Conservation (phyloP, 2,113 vertebrate species). For the Chascanopsetta lugubris region DNA sequence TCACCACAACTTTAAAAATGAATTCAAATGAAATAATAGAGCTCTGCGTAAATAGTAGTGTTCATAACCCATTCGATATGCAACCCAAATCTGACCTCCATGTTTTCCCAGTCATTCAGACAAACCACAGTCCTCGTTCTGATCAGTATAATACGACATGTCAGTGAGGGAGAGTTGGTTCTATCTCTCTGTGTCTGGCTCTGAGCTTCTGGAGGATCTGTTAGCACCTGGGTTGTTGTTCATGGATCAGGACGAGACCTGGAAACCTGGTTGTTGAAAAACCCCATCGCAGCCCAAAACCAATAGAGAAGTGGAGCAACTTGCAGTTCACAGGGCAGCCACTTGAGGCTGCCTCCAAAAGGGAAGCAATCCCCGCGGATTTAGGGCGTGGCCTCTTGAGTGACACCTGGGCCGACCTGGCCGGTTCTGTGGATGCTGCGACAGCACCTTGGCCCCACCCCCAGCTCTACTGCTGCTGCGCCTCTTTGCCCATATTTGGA, state of each 20-base stretch:
- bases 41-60: background rate
- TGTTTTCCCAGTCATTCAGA: background rate
- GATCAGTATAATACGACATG: background rate
- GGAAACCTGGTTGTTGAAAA: conserved; percentile 4
- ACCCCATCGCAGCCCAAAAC: too few species aligned
- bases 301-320: too few species aligned
- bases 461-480: too few species aligned
- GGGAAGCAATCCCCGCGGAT: too few species aligned
- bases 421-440: too few species aligned
- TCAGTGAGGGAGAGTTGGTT: background rate
- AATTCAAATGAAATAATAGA: background rate
- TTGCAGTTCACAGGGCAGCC: too few species aligned
- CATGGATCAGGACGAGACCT: conserved; percentile 5
- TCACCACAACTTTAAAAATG: background rate
- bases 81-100: background rate
- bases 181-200: background rate
- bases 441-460: too few species aligned
- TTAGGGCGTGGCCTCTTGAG: too few species aligned
- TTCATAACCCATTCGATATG: background rate
- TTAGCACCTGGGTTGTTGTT: conserved; percentile 25
- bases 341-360: too few species aligned
- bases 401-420: too few species aligned
- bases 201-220: conserved; percentile 7
- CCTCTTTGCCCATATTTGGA: too few species aligned
- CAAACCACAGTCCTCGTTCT: background rate